These are phyloP conservation scores for Drosophila flavopinicola DNA, from an alignment of 2,888 invertebrate genomes.

Conservation along the genomic window DNA sequence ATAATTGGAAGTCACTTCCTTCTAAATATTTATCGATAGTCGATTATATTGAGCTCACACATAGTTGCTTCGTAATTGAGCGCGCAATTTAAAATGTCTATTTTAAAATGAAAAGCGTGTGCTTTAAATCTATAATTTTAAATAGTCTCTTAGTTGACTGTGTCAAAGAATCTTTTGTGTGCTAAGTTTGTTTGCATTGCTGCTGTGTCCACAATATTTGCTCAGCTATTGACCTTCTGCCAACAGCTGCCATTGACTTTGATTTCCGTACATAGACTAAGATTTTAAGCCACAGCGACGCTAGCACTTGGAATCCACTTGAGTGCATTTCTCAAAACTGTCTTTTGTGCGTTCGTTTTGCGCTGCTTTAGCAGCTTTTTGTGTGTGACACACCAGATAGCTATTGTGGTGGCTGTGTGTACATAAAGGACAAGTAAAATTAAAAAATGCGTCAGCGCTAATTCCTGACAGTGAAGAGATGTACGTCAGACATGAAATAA, in stretches of 20 bases:
- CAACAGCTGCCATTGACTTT: conserved; percentile 56
- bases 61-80: neutral
- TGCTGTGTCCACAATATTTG: conserved; percentile 17
- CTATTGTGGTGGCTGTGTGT: neutral
- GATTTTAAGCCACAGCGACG: conserved; percentile 38
- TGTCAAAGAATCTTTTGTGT: neutral
- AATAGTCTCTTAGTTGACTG: neutral
- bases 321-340: conserved; percentile 41
- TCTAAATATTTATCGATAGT: too few species aligned
- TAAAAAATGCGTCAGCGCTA: conserved; percentile 48
- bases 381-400: conserved; percentile 17
- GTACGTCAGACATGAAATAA: conserved; percentile 64
- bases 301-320: conserved; percentile 36
- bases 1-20: too few species aligned
- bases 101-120: neutral
- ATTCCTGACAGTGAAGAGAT: conserved; percentile 37
- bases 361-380: conserved; percentile 14
- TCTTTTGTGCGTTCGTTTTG: conserved; percentile 55
- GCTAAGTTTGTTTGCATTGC: conserved; percentile 11
- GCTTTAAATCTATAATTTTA: neutral
- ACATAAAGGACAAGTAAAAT: conserved; percentile 11
- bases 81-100: neutral
- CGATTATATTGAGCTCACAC: neutral
- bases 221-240: conserved; percentile 55
- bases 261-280: conserved; percentile 29